phyloP scores from a whole-genome alignment of 2,888 invertebrate genomes.

The Trichopria drosophilae region DNA sequence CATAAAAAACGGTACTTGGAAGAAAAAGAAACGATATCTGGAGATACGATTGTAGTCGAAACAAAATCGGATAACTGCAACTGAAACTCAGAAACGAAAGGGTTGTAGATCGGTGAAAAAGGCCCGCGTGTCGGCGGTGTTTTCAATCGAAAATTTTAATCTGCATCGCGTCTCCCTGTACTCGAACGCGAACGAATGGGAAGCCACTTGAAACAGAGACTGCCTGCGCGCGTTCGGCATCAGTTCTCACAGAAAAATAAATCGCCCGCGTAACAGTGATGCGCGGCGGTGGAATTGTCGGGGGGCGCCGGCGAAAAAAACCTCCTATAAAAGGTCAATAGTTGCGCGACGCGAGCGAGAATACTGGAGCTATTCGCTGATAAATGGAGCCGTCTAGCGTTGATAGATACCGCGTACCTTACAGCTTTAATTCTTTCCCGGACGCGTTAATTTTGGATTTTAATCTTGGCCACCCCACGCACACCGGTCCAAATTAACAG shows the following conservation, averaged over 20 bases:
- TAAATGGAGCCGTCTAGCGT: constrained; percentile 47
- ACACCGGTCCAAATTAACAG: too few relatives aligned
- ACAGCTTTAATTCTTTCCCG: constrained; percentile 47
- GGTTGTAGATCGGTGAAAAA: too few relatives aligned
- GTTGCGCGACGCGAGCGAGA: constrained; percentile 30
- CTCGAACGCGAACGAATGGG: constrained; percentile 10
- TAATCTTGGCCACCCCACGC: constrained; percentile 37
- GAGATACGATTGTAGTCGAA: too few relatives aligned
- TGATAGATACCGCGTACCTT: constrained; percentile 51
- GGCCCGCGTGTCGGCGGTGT: constrained; percentile 22
- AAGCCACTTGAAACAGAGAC: constrained; percentile 10
- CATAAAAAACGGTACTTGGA: too few relatives aligned
- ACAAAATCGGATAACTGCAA: too few relatives aligned
- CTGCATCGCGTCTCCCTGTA: constrained; percentile 18
- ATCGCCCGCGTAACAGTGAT: constrained; percentile 39
- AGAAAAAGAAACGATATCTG: too few relatives aligned
- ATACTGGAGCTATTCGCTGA: constrained; percentile 43
- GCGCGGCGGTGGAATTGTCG: constrained; percentile 30
- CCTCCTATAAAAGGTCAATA: constrained; percentile 35
- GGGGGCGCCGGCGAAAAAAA: constrained; percentile 9
- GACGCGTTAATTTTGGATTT: constrained; percentile 45
- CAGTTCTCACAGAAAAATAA: constrained; percentile 50
- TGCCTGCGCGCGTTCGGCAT: constrained; percentile 37
- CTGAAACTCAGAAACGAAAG: too few relatives aligned
- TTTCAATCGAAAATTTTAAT: constrained; percentile 36